Base-by-base conservation (phyloP, 2,797 vertebrate genomes). In the Gallinago solitaria region DNA sequence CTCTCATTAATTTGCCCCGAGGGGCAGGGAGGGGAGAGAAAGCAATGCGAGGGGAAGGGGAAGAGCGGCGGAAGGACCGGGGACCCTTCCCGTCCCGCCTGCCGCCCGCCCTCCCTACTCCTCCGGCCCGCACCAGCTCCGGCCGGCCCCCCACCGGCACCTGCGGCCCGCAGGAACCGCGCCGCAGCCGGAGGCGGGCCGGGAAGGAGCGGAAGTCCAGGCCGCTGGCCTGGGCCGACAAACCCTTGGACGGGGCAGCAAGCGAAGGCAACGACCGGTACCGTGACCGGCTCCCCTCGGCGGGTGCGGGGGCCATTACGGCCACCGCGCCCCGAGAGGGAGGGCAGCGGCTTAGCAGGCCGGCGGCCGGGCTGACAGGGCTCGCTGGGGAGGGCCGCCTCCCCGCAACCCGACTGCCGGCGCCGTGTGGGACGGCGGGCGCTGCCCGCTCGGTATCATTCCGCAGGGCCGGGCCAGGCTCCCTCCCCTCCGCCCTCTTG, bases 401-500 rank as follows among this genome's bases (percentile, higher is more conserved):
- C 11, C 19, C 45, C 8, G 5, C 37, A 14, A 12, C 37, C 59
- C 59, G 5, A 8, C 56, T 15, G 23, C 65, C n/a, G 11, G 11
- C 11, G 27, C 57, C 28, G 67, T 73, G 16, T 41, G 45, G n/a
- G 39, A 23, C 56, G 50, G 39, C 30, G 8, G 19, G 9, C 1
- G 35, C 78, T 27, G 69, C 85, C 91, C 89, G 83, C 67, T 3
- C 87, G 48, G 94, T 96, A 96, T 97, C 96, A 94, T 92, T 97
- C 80, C 97, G 94, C 97, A 73, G 68, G 67, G 77, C 90, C 94
- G 68, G 60, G 81, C 45, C 79, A 45, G 53, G 71, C 91, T 90
- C 86, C 85, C 85, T 91, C 94, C 60, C 90, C 77, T 93, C 92
- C 83, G 77, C 93, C 89, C 74, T 93, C 91, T 82, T 76, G 71